Conservation (phyloP, 2,113 vertebrate species). For the Epinephelus fuscoguttatus region DNA sequence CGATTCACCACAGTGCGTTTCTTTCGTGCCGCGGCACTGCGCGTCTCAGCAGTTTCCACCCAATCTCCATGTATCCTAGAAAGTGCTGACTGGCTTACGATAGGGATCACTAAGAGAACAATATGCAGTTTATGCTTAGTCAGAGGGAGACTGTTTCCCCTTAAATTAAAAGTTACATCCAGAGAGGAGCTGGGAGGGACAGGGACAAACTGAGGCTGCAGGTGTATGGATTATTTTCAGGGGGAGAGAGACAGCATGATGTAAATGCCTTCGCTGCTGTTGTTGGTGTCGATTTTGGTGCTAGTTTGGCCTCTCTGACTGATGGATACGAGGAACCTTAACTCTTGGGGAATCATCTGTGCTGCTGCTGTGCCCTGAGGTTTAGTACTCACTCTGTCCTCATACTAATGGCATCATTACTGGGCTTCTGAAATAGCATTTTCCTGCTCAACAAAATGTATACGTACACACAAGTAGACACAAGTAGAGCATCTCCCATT, state of each 20-base stretch:
- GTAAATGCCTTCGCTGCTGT: slow-evolving; percentile 28
- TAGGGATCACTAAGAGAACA: slow-evolving; percentile 69
- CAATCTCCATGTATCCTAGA: slow-evolving; percentile 45
- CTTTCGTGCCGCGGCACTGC: slow-evolving; percentile 22
- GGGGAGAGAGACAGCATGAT: slow-evolving; percentile 42
- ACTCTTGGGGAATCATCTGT: slow-evolving; percentile 61
- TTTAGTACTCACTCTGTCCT: slow-evolving; percentile 52
- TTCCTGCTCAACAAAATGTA: slow-evolving; percentile 13
- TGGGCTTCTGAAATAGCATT: slow-evolving; percentile 52
- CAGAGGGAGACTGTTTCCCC: slow-evolving; percentile 61
- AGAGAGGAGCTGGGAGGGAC: slow-evolving; percentile 26
- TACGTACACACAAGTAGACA: background rate
- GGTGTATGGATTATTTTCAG: slow-evolving; percentile 54
- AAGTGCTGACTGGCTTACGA: slow-evolving; percentile 72
- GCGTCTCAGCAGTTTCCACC: slow-evolving; percentile 67
- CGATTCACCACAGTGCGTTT: slow-evolving; percentile 47
- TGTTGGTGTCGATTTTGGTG: slow-evolving; percentile 41
- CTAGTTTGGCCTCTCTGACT: slow-evolving; percentile 53
- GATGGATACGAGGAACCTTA: slow-evolving; percentile 61
- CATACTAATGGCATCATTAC: slow-evolving; percentile 70
- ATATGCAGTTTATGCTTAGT: slow-evolving; percentile 68
- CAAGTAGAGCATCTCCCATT: background rate
- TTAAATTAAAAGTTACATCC: slow-evolving; percentile 65
- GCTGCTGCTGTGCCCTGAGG: slow-evolving; percentile 59
- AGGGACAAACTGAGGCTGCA: slow-evolving; percentile 40